Evolutionary conservation across 2,113 vertebrate species (phyloP), one percentile per base, ranked within the genome.

Genomic region (Accipiter virgatus): DNA sequence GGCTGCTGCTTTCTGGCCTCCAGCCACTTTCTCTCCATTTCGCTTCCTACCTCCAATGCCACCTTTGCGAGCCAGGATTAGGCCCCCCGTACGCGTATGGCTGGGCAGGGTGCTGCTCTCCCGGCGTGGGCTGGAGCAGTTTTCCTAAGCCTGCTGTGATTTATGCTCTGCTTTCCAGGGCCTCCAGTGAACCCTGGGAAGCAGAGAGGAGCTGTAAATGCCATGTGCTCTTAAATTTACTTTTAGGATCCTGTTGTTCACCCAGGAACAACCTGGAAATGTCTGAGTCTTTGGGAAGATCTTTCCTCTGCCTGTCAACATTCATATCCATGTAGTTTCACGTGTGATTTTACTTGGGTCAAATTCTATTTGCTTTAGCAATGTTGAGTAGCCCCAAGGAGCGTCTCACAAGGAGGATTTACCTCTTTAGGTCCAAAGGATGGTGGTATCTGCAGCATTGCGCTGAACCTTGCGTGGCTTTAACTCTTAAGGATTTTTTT

Each of bases 341-440:
- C 1, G 8, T 63, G 32, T 80, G 79, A 61, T 71, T 94, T 90
- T 90, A 80, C 56, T 88, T 43, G 79, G 68, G 81, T 63, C 65
- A 52, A 26, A 56, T 81, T 96, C n/a, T 88, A 1, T 89, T 96
- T 95, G 36, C 31, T 95, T 63, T 84, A 86, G 87, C 73, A 93
- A 73, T 0, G 3, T 4, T 4, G 43, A 88, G 65, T 48, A 93
- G 50, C 55, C 53, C 74, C 40, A 68, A 91, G 65, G 90, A 94
- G 43, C 31, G 17, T 77, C 72, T 91, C 50, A 36, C 3, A 17
- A 63, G 56, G 13, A 77, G 53, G 55, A 79, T 90, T 90, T 87
- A 40, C 53, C 74, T 84, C 78, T 40, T 1, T 20, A 78, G 36
- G 18, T 90, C 74, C 81, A 59, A 84, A 73, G 59, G 81, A 70